phyloP scores from a whole-genome alignment of 2,797 vertebrate species.

The Sorex maritimensis region DNA sequence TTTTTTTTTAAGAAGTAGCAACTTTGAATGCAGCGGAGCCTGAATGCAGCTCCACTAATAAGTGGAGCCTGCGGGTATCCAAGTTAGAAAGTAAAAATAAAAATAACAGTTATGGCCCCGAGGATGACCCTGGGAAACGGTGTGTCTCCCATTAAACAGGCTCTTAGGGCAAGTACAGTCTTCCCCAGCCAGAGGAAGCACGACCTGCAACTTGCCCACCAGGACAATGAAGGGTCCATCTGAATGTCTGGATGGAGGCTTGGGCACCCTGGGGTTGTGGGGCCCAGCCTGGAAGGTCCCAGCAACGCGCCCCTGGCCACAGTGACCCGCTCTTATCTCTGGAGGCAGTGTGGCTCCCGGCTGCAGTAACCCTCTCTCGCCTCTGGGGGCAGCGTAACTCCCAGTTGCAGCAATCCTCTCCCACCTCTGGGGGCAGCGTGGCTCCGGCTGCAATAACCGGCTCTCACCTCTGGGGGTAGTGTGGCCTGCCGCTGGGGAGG shows the following conservation, averaged over 20 bases:
- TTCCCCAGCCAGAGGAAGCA: neutral
- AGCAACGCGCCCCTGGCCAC: too few species aligned
- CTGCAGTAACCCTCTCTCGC: too few species aligned
- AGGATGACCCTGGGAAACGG: neutral
- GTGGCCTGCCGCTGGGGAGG: too few species aligned
- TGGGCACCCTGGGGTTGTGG: too few species aligned
- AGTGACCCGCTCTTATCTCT: neutral
- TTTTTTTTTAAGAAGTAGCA: slow-evolving; percentile 42
- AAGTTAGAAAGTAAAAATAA: slow-evolving; percentile 28
- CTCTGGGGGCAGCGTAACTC: too few species aligned
- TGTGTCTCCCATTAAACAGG: neutral
- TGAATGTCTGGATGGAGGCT: neutral
- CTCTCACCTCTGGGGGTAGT: too few species aligned
- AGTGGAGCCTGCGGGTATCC: slow-evolving; percentile 23
- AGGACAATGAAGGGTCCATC: neutral
- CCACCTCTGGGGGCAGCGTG: too few species aligned
- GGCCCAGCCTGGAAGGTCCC: too few species aligned
- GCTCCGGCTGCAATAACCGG: too few species aligned
- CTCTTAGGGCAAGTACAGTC: neutral
- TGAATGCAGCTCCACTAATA: neutral
- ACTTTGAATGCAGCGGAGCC: slow-evolving; percentile 44
- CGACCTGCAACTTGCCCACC: slow-evolving; percentile 5
- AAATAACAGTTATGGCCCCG: slow-evolving; percentile 18
- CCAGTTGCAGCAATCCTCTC: too few species aligned
- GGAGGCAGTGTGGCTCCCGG: neutral